Evolutionary conservation across 2,113 vertebrate genomes (phyloP), one percentile per base, ranked within the genome.

Genomic region (Gavialis gangeticus): DNA sequence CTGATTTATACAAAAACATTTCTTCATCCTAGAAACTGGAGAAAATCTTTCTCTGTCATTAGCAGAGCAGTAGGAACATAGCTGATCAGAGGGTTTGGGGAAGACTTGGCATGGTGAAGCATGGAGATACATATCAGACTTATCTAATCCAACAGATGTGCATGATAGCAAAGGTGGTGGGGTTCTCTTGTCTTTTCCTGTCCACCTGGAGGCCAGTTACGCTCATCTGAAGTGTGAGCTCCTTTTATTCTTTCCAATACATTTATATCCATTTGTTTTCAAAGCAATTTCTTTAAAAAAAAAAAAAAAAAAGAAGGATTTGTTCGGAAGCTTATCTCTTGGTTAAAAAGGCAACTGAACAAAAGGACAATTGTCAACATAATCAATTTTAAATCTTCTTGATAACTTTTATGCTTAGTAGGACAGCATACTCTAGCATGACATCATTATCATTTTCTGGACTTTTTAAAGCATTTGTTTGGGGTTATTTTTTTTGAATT

Each of bases 321-420:
- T 46, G 46, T 80, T 56, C 88, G 28, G 75, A 89, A 91, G 62
- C 22, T 73, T 85, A 22, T 28, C 91, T 75, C 5, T 79, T 88
- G 6, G 59, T 89, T 80, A 30, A 80, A 71, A 30, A 28, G 34
- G 81, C 59, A 85, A 27, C 22, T 54, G 9, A 46, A 46, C 46
- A 46, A 46, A 46, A 46, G 8, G 46, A 46, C 46, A 7, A 46
- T 46, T 46, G 46, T 46, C 46, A 46, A 46, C 46, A 9, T 46
- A 7, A 46, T 46, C 46, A 46, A 9, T 46, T 9, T 46, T 46
- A 46, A 46, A 46, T 46, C 8, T 46, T 46, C 46, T 46, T 46
- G 46, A 46, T 46, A 46, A 46, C 46, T 46, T 46, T 46, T 46
- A 46, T 46, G 46, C 46, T 46, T 46, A 46, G 46, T 46, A 46